These are phyloP conservation scores for Drosophila leontia DNA, from an alignment of 1,140 invertebrate species.

Conservation along the genomic window DNA sequence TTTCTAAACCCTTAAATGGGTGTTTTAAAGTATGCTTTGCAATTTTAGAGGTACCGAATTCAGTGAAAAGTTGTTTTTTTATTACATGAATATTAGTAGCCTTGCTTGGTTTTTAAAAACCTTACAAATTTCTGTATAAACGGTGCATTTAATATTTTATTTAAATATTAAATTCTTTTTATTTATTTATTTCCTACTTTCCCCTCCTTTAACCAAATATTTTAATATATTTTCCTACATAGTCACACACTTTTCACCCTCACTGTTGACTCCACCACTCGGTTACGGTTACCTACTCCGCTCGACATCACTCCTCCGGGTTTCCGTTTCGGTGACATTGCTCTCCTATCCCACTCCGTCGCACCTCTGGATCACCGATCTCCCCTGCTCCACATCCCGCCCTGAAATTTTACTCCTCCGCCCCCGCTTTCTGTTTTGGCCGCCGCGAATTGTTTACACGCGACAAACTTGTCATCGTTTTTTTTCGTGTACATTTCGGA, in stretches of 20 bases:
- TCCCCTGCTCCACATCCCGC: background rate
- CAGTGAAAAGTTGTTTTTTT: background rate
- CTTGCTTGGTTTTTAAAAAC: too few species aligned
- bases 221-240: too few species aligned
- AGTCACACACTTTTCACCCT: slow-evolving; percentile 4
- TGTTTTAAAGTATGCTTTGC: background rate
- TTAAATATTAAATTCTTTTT: too few species aligned
- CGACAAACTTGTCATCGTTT: slow-evolving; percentile 77
- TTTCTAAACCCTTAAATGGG: too few species aligned
- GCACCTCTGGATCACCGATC: slow-evolving; percentile 1
- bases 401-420: slow-evolving; percentile 26
- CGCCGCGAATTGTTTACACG: slow-evolving; percentile 80
- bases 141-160: too few species aligned
- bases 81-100: too few species aligned
- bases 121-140: too few species aligned
- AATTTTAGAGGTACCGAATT: background rate
- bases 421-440: slow-evolving; percentile 71
- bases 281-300: slow-evolving; percentile 30
- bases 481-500: slow-evolving; percentile 55
- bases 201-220: too few species aligned
- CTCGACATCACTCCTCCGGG: slow-evolving; percentile 57
- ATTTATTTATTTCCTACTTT: too few species aligned
- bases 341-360: slow-evolving; percentile 19
- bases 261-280: slow-evolving; percentile 47
- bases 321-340: slow-evolving; percentile 69